Conservation (phyloP, 2,888 invertebrate genomes). For the Yponomeuta evonymella region DNA sequence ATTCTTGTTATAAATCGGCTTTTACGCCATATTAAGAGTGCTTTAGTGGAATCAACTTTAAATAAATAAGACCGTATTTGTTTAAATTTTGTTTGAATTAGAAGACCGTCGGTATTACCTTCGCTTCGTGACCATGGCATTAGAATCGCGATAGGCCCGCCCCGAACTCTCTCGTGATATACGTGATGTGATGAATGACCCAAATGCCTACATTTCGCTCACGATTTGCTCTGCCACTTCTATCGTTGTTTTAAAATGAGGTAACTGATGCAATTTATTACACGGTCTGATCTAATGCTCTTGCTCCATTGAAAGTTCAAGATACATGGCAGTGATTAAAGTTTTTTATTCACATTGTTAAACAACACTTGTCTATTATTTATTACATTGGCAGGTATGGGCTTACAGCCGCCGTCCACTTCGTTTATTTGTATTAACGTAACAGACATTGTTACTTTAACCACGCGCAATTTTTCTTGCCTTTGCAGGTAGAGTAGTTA, state of each 20-base stretch:
- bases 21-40: too few relatives aligned
- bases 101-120: too few relatives aligned
- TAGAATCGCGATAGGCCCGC: neutral
- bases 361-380: neutral
- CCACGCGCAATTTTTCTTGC: neutral
- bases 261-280: conserved; percentile 3
- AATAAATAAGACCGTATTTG: too few relatives aligned
- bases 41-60: too few relatives aligned
- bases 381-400: neutral
- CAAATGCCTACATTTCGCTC: neutral
- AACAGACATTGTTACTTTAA: neutral
- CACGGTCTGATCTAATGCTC: neutral
- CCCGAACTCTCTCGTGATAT: neutral
- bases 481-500: neutral
- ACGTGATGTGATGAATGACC: neutral
- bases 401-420: neutral
- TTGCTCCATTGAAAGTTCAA: neutral
- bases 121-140: neutral
- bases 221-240: conserved; percentile 1
- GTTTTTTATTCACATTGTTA: neutral
- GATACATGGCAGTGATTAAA: neutral
- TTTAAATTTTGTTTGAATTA: too few relatives aligned
- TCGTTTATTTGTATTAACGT: neutral
- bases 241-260: neutral
- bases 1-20: too few relatives aligned